A percentile compares a stretch with the other conserved stretches of the same genome.
Evolutionary conservation across 2,797 vertebrate species (phyloP).

Genomic region (Apogon hyalosoma): DNA sequence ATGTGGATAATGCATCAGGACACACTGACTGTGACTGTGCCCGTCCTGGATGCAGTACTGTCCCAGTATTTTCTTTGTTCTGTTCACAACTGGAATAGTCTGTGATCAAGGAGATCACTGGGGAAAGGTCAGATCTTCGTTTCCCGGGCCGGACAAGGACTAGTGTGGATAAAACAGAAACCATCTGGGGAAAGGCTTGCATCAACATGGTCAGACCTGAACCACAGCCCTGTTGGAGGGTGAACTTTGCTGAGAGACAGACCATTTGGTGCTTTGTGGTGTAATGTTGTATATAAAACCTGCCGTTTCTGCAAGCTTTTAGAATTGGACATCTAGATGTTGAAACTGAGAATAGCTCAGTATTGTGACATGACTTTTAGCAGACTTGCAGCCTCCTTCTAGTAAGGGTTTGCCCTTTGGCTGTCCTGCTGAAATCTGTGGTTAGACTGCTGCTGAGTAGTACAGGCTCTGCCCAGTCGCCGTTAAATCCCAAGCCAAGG

Average conservation of each 20-base stretch:
- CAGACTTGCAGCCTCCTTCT: constrained; percentile 13
- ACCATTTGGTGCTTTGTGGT: constrained; percentile 25
- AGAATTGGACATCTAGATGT: constrained; percentile 21
- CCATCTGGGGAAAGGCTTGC: constrained; percentile 51
- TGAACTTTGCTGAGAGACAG: constrained; percentile 29
- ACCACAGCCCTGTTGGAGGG: constrained; percentile 18
- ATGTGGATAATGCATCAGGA: constrained; percentile 28
- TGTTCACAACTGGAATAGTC: constrained; percentile 45
- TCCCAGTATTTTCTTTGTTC: constrained; percentile 37
- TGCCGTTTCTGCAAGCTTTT: constrained; percentile 5
- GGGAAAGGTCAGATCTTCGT: constrained; percentile 55
- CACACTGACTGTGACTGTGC: constrained; percentile 9
- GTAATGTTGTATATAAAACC: constrained; percentile 39
- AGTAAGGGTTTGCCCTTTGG: constrained; percentile 26
- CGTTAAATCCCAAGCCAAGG: constrained; percentile 50
- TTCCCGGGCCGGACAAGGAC: constrained; percentile 34
- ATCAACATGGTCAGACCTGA: constrained; percentile 42
- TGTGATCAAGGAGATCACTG: constrained; percentile 47
- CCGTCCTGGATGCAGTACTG: constrained; percentile 11
- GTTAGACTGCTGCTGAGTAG: constrained; percentile 50
- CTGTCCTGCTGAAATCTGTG: constrained; percentile 44
- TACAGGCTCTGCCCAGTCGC: constrained; percentile 44
- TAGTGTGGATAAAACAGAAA: constrained; percentile 49
- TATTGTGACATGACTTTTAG: constrained; percentile 31
- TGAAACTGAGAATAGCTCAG: constrained; percentile 16